Evolutionary conservation across 2,113 vertebrate genomes (phyloP).

Genomic region (Phalacrocorax carbo): DNA sequence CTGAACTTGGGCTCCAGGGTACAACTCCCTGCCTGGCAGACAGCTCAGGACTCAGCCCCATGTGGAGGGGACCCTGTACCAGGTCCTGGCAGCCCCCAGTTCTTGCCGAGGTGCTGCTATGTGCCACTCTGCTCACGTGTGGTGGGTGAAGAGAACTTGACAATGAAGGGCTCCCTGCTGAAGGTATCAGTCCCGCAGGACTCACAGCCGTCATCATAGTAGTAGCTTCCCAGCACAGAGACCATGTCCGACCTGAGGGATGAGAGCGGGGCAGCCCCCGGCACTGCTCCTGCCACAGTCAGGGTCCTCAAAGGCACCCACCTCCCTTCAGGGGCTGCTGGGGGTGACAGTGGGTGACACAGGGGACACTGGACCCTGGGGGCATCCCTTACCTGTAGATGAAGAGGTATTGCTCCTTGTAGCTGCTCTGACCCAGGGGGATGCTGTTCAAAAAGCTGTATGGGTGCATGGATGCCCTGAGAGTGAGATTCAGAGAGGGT

Average conservation of each 20-base stretch:
- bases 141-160: constrained; percentile 78
- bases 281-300: not conserved
- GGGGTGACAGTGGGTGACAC: not conserved
- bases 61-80: fast-evolving
- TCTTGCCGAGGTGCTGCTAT: fast-evolving
- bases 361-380: fast-evolving
- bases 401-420: constrained; percentile 90
- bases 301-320: not conserved
- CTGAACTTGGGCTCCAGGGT: not conserved
- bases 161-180: constrained; percentile 88
- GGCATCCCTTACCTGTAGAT: constrained; percentile 81
- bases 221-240: constrained; percentile 80
- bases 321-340: not conserved
- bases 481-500: not conserved
- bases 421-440: constrained; percentile 82
- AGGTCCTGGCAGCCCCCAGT: fast-evolving
- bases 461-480: constrained; percentile 59
- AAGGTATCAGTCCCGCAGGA: constrained; percentile 78
- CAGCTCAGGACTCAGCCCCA: not conserved
- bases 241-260: constrained; percentile 74
- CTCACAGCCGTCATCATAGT: constrained; percentile 80
- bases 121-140: constrained; percentile 31
- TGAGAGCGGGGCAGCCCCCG: not conserved
- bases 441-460: constrained; percentile 79
- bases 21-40: fast-evolving